Percentiles rank a stretch among this genome's conserved stretches.
These are phyloP conservation scores for Tachina grossa DNA, from an alignment of 2,888 invertebrate species.

Conservation along the genomic window DNA sequence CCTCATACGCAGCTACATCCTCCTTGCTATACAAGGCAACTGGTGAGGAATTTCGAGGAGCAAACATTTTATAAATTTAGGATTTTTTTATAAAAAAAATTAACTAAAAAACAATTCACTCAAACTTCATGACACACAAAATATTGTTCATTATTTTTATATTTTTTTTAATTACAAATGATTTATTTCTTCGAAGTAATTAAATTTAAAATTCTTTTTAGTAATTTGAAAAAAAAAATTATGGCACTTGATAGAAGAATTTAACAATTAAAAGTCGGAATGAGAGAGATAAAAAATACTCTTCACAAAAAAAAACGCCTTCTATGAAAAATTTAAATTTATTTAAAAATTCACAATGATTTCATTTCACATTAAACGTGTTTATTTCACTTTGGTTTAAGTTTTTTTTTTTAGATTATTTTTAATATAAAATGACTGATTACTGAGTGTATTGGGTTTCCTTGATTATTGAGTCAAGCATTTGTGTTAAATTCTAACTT, in stretches of 20 bases:
- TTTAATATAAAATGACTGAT: constrained; percentile 25
- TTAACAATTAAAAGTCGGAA: neutral
- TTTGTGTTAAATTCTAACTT: constrained; percentile 21
- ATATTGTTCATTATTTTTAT: constrained; percentile 2
- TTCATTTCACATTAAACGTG: constrained; percentile 44
- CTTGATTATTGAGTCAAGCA: constrained; percentile 41
- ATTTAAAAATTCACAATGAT: constrained; percentile 44
- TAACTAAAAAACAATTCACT: constrained; percentile 39
- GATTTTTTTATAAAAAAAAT: constrained; percentile 48
- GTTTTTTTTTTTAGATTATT: constrained; percentile 10
- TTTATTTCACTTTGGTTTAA: neutral
- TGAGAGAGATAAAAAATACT: constrained; percentile 1
- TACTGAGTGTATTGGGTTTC: constrained; percentile 45
- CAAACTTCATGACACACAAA: constrained; percentile 44
- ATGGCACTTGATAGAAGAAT: constrained; percentile 68
- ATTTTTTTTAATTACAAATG: constrained; percentile 12
- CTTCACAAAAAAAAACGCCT: constrained; percentile 45
- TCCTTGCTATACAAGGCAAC: constrained; percentile 80
- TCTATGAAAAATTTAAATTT: constrained; percentile 39
- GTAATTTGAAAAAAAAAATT: constrained; percentile 30
- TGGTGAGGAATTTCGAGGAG: constrained; percentile 83
- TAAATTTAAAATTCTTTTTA: constrained; percentile 14
- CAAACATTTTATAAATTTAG: constrained; percentile 79
- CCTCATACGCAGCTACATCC: constrained; percentile 83
- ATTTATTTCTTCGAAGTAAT: constrained; percentile 38